These are phyloP conservation scores for Sinohyriopsis cumingii DNA, from an alignment of 2,888 invertebrate genomes.

Conservation along the genomic window DNA sequence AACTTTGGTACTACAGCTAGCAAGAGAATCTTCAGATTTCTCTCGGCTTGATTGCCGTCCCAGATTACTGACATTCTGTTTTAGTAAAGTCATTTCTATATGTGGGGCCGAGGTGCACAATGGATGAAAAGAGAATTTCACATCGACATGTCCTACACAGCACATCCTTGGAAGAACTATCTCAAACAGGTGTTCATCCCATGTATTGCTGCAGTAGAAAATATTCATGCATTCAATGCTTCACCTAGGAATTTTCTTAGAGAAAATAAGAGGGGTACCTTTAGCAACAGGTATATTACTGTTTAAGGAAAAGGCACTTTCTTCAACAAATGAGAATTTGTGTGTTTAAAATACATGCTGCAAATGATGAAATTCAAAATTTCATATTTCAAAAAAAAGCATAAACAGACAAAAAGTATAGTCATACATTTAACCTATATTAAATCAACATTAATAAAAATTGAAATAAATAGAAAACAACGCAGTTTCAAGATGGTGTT, in stretches of 20 bases:
- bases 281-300: no score
- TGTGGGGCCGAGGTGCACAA: conserved; percentile 84
- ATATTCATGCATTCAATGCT: neutral
- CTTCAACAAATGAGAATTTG: no score
- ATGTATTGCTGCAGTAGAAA: conserved; percentile 79
- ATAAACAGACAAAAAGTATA: no score
- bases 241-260: neutral
- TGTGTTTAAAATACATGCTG: no score
- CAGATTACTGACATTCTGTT: conserved; percentile 79
- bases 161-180: conserved; percentile 84
- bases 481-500: no score
- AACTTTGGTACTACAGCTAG: neutral
- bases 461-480: no score
- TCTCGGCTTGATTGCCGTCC: conserved; percentile 69
- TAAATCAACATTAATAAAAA: no score
- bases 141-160: conserved; percentile 90
- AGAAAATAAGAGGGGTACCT: no score
- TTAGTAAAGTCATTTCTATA: conserved; percentile 82
- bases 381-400: no score
- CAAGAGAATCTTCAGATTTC: conserved; percentile 1
- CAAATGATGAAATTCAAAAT: no score
- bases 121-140: conserved; percentile 87
- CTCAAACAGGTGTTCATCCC: conserved; percentile 95
- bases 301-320: no score
- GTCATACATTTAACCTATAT: no score